Percentiles rank a stretch among this genome's conserved stretches.
These are phyloP conservation scores for Hermaeophaga mercurialis DNA, from an alignment of 2,888 invertebrate species.

Conservation along the genomic window DNA sequence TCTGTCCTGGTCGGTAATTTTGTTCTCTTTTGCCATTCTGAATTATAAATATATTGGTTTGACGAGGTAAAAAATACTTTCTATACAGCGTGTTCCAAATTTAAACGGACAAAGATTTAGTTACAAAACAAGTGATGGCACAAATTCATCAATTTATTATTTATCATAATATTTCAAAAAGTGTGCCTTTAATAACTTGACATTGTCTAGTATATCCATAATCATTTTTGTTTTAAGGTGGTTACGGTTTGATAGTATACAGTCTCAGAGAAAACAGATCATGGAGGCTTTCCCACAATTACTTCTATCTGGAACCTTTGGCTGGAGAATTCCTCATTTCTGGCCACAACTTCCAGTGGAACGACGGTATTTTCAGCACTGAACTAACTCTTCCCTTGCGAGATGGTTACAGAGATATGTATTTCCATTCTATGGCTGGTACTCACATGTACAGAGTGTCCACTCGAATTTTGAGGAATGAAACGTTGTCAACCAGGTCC, in stretches of 20 bases:
- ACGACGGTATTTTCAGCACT: conserved; percentile 78
- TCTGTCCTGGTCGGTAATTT: no score
- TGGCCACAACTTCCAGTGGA: conserved; percentile 76
- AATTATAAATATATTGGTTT: no score
- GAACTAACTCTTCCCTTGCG: conserved; percentile 62
- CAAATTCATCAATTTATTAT: no score
- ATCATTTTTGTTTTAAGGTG: conserved; percentile 42
- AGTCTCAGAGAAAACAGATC: conserved; percentile 54
- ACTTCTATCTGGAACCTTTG: conserved; percentile 73
- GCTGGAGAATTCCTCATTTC: conserved; percentile 70
- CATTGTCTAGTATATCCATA: no score
- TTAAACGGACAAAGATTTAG: no score
- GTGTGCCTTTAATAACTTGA: no score
- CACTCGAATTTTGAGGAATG: conserved; percentile 65
- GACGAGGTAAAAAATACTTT: no score
- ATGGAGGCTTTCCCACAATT: conserved; percentile 74
- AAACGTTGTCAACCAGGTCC: conserved; percentile 60
- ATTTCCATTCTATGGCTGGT: conserved; percentile 80
- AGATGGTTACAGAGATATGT: conserved; percentile 67
- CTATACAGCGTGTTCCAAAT: no score
- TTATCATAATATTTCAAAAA: no score
- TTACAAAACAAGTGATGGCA: no score
- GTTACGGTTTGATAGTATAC: conserved; percentile 65
- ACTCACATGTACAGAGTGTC: conserved; percentile 73
- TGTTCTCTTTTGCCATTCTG: no score